Base-by-base conservation (phyloP, 2,113 vertebrate genomes). In the Pluvialis apricaria region DNA sequence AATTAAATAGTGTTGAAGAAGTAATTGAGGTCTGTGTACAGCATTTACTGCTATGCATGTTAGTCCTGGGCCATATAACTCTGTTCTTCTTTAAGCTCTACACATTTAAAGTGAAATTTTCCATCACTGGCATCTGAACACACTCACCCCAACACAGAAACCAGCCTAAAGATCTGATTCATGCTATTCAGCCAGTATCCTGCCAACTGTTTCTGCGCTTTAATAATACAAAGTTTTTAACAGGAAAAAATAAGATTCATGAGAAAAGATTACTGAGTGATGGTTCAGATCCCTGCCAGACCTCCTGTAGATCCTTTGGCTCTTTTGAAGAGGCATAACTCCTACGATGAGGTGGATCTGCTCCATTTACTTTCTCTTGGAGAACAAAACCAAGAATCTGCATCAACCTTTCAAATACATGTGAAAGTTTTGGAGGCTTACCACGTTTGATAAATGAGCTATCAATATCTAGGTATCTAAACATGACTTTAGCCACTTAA, bases 61-160 rank as follows among this genome's bases (percentile, higher is more conserved):
- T 31, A 42, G 19, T 20, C 10, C 25, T 85, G 36, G 5, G 19
- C 14, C 19, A 44, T n/a, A 42, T 42, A 68, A 78, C 5, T 29
- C 10, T 16, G 7, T 42, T 70, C 10, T 49, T 79, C 24, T 60
- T 13, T 51, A 24, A 51, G 22, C 49, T 49, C 10, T 66, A 51
- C 18, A 54, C 5, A 26, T 75, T 81, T 22, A 70, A 61, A 82
- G 62, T 16, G 2, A 70, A 75, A 51, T n/a, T 58, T 52, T 78
- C 36, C 3, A 0, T 52, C 28, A 69, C 36, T 66, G 42, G 28
- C 17, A 58, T 26, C 42, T 82, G 38, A 79, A 60, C 4, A 64
- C 17, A 69, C 9, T 28, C 1, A 0, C 1, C 2, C 11, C n/a
- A 71, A 29, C 9, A 72, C 17, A 76, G 26, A 64, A 84, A 71